Conservation (phyloP, 2,797 vertebrate genomes). For the Leptoclinus maculatus region DNA sequence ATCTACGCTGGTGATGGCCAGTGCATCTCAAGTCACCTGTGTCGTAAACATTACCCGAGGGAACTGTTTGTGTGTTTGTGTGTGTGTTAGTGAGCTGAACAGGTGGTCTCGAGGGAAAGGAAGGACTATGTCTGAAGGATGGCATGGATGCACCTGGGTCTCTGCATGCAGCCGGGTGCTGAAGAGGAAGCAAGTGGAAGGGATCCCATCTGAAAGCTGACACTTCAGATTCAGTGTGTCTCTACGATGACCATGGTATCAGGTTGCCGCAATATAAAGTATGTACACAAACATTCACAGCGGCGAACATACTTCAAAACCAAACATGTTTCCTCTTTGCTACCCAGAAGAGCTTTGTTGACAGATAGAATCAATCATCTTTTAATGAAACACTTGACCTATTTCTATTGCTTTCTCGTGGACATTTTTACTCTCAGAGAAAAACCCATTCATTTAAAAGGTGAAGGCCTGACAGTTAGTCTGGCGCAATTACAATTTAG, state of each 20-base stretch:
- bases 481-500: slow-evolving; percentile 55
- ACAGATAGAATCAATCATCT: slow-evolving; percentile 25
- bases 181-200: slow-evolving; percentile 59
- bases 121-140: slow-evolving; percentile 33
- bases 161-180: slow-evolving; percentile 38
- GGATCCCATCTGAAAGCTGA: slow-evolving; percentile 73
- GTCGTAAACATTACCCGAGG: slow-evolving; percentile 32
- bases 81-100: slow-evolving; percentile 51
- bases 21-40: slow-evolving; percentile 53
- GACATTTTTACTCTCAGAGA: slow-evolving; percentile 22
- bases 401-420: slow-evolving; percentile 1
- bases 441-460: slow-evolving; percentile 50
- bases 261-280: slow-evolving; percentile 18
- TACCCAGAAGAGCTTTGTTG: slow-evolving; percentile 11
- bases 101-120: slow-evolving; percentile 60
- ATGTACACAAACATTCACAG: slow-evolving; percentile 21
- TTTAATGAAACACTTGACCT: slow-evolving; percentile 16
- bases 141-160: slow-evolving; percentile 76
- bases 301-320: neutral
- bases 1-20: slow-evolving; percentile 36
- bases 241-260: slow-evolving; percentile 40
- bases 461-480: slow-evolving; percentile 51
- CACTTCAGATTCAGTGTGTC: slow-evolving; percentile 60
- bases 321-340: slow-evolving; percentile 3
- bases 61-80: slow-evolving; percentile 10